phyloP scores from a whole-genome alignment of 2,888 invertebrate species.

The Drosophila melanocephala region DNA sequence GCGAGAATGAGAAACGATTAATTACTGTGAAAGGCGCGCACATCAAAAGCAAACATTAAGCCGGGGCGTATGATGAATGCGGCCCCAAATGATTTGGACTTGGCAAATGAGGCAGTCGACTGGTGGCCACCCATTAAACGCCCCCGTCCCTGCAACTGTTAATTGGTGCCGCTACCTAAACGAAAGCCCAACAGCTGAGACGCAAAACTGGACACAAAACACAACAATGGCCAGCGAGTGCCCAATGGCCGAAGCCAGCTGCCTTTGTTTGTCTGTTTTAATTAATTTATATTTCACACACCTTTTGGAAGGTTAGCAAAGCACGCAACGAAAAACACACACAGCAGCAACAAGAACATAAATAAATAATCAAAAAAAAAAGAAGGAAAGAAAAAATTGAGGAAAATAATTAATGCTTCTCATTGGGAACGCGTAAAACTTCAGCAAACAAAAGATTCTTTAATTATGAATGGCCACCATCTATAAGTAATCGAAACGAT shows the following conservation, averaged over 20 bases:
- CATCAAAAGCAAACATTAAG: constrained; percentile 77
- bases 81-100: constrained; percentile 77
- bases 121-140: constrained; percentile 12
- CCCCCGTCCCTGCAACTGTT: constrained; percentile 47
- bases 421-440: constrained; percentile 22
- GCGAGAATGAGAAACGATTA: constrained; percentile 70
- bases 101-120: constrained; percentile 13
- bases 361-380: constrained; percentile 10
- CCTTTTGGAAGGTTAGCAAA: constrained; percentile 54
- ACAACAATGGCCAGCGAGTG: constrained; percentile 41
- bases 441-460: constrained; percentile 33
- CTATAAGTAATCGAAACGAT: constrained; percentile 16
- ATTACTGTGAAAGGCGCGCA: constrained; percentile 73
- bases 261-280: constrained; percentile 68
- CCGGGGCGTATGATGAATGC: constrained; percentile 77
- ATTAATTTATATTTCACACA: constrained; percentile 79
- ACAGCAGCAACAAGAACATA: background rate
- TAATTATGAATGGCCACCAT: constrained; percentile 22
- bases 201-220: constrained; percentile 30
- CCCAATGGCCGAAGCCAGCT: constrained; percentile 6
- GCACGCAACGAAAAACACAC: constrained; percentile 34
- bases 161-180: constrained; percentile 62
- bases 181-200: constrained; percentile 58
- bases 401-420: constrained; percentile 47
- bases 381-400: constrained; percentile 30